Percentiles rank a stretch among this genome's conserved stretches.
Conservation (phyloP, 1,140 invertebrate genomes). For the Phortica variegata region DNA sequence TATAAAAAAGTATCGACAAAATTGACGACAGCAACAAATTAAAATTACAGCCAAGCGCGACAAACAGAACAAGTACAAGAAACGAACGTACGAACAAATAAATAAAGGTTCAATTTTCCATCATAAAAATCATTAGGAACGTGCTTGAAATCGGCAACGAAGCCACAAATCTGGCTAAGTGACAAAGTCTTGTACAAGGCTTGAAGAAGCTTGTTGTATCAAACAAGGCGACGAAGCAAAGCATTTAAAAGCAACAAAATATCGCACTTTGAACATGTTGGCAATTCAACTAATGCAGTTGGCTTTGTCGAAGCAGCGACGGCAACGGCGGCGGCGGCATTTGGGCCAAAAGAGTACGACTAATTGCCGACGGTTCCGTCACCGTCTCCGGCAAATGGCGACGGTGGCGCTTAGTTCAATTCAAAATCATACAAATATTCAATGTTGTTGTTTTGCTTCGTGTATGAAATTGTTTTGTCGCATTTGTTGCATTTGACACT, state of each 20-base stretch:
- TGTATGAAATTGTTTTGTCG: conserved; percentile 13
- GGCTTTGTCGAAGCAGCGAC: too few relatives aligned
- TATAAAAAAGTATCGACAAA: too few relatives aligned
- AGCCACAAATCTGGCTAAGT: too few relatives aligned
- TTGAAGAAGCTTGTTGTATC: too few relatives aligned
- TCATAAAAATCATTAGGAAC: conserved; percentile 50
- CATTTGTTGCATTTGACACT: conserved; percentile 23
- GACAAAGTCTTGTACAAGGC: too few relatives aligned
- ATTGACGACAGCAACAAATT: conserved; percentile 38
- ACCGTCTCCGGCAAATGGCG: too few relatives aligned
- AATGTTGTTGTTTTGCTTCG: conserved; percentile 6
- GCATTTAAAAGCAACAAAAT: too few relatives aligned
- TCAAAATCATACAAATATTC: conserved; percentile 12
- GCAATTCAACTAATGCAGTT: conserved; percentile 21
- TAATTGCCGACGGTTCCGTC: conserved; percentile 22
- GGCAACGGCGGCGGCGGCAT: too few relatives aligned
- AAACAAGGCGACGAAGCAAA: too few relatives aligned
- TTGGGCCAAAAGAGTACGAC: too few relatives aligned
- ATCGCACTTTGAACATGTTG: conserved; percentile 39
- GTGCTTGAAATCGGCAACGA: conserved; percentile 49
- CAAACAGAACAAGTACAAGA: conserved; percentile 9
- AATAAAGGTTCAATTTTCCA: conserved; percentile 48
- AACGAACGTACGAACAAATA: conserved; percentile 24
- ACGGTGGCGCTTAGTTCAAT: not conserved
- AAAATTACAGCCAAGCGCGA: conserved; percentile 35